Conservation (phyloP, 1,140 invertebrate genomes). For the Eumaeus atala region DNA sequence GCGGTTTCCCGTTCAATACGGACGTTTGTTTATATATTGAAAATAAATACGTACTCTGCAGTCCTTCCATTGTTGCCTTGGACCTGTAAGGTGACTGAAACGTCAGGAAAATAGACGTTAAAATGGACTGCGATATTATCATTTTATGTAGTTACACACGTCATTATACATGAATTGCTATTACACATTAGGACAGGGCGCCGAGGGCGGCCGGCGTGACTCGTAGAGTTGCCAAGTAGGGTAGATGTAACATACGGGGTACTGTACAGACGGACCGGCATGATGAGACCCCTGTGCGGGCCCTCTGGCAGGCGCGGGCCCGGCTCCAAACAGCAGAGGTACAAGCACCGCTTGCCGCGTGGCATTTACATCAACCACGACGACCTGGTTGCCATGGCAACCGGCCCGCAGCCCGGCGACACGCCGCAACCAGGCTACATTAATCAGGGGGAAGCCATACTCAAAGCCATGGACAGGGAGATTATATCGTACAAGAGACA, state of each 20-base stretch:
- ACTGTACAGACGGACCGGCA: conserved; percentile 82
- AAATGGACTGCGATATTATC: no score
- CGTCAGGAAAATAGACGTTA: no score
- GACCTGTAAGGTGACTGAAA: no score
- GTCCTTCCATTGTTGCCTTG: no score
- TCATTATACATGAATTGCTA: no score
- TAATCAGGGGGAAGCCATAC: conserved; percentile 86
- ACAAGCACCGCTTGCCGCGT: conserved; percentile 93
- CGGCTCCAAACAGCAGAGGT: conserved; percentile 75
- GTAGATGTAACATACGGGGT: conserved; percentile 49
- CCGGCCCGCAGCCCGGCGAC: conserved; percentile 75
- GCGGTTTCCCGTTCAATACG: no score
- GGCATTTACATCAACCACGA: conserved; percentile 98
- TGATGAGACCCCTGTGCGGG: conserved; percentile 82
- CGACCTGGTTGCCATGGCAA: conserved; percentile 92
- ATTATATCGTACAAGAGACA: conserved; percentile 94
- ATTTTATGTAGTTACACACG: no score
- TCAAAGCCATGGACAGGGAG: conserved; percentile 94
- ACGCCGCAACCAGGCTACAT: conserved; percentile 65
- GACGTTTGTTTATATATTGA: no score
- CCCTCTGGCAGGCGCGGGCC: conserved; percentile 72
- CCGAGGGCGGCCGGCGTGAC: background rate
- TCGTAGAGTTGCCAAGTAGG: conserved; percentile 21
- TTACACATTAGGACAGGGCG: no score
- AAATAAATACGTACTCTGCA: no score